These are phyloP conservation scores for Zoanthus sansibaricus DNA, from an alignment of 92 coral and sea anemone species.

Conservation along the genomic window DNA sequence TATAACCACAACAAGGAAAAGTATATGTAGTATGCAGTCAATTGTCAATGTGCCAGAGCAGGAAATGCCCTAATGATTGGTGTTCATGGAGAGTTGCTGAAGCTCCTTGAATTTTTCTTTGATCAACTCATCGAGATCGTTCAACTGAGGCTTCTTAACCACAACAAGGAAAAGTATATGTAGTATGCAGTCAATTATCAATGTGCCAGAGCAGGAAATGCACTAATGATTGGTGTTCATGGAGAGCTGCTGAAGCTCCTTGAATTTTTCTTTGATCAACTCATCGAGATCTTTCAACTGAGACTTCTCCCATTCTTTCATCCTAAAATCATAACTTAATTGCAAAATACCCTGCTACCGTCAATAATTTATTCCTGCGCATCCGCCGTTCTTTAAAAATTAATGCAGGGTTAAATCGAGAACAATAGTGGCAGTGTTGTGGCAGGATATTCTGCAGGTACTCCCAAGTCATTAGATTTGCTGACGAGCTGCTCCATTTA, in stretches of 20 bases:
- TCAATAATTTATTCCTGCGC: too few relatives aligned
- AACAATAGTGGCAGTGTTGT: too few relatives aligned
- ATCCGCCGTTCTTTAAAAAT: too few relatives aligned
- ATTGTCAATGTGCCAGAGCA: conserved; percentile 23
- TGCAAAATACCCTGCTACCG: too few relatives aligned
- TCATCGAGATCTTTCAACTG: conserved; percentile 22
- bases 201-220: too few relatives aligned
- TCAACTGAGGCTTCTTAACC: conserved; percentile 12
- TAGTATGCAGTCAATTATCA: too few relatives aligned
- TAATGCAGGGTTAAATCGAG: too few relatives aligned
- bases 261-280: conserved; percentile 27
- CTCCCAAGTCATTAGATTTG: conserved; percentile 27
- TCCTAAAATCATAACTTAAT: too few relatives aligned
- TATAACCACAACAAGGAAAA: conserved; percentile 19
- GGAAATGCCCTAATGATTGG: conserved; percentile 11
- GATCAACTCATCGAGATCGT: conserved; percentile 22
- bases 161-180: too few relatives aligned
- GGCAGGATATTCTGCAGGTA: too few relatives aligned
- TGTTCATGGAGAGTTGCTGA: conserved; percentile 1
- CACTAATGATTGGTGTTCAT: background rate
- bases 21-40: conserved; percentile 18
- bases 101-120: conserved; percentile 26
- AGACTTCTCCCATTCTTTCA: conserved; percentile 19
- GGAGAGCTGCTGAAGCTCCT: conserved; percentile 19
- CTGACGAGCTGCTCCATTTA: conserved; percentile 19